Conservation (phyloP, 2,797 vertebrate species). For the Atherinosoma microstoma region DNA sequence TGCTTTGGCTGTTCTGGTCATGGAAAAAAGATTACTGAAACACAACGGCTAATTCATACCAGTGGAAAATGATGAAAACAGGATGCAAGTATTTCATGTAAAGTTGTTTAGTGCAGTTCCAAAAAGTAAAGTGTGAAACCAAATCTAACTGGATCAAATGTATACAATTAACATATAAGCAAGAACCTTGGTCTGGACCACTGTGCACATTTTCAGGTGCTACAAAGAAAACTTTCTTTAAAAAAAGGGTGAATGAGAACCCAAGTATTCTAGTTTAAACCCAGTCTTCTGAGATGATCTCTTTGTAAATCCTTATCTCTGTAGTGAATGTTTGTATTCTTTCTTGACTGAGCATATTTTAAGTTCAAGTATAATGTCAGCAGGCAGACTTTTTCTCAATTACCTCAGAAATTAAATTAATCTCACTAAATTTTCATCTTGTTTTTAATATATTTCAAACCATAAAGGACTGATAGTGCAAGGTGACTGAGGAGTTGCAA, state of each 20-base stretch:
- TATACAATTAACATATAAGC: too few relatives aligned
- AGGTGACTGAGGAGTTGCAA: too few relatives aligned
- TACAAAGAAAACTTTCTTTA: neutral
- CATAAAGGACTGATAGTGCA: too few relatives aligned
- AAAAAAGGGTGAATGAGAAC: neutral
- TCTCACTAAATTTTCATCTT: neutral
- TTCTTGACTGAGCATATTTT: neutral
- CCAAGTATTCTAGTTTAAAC: neutral
- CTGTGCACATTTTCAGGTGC: neutral
- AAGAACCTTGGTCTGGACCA: neutral
- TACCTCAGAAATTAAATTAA: neutral
- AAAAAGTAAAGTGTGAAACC: neutral
- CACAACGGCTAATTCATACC: neutral
- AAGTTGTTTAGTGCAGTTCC: neutral
- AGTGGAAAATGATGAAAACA: neutral
- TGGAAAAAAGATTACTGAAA: neutral
- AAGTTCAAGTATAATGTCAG: neutral
- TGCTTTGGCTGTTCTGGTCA: neutral
- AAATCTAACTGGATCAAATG: neutral
- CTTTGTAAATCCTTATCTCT: neutral
- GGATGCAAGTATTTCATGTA: neutral
- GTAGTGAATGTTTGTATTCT: neutral
- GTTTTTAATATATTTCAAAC: neutral
- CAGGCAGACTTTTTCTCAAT: neutral
- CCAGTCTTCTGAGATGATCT: neutral